phyloP scores from a whole-genome alignment of 2,888 invertebrate genomes.

The Serripes groenlandicus region DNA sequence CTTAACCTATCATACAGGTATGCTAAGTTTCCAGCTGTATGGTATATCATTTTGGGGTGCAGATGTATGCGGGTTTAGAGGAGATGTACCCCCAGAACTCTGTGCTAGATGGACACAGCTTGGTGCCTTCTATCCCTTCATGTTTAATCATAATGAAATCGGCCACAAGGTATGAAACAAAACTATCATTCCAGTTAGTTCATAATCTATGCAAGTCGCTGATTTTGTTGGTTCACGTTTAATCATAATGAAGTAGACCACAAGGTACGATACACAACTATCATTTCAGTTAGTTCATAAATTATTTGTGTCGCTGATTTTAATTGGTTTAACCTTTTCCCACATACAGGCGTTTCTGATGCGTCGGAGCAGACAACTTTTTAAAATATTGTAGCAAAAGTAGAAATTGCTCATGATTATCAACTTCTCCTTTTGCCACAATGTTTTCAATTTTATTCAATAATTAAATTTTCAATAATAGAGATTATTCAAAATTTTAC shows the following conservation, averaged over 20 bases:
- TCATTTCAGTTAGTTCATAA: too few species aligned
- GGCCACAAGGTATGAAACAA: slow-evolving; percentile 86
- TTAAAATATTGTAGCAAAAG: not conserved
- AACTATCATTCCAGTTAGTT: too few species aligned
- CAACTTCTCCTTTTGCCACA: not conserved
- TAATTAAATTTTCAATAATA: too few species aligned
- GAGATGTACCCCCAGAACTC: slow-evolving; percentile 82
- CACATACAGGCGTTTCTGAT: too few species aligned
- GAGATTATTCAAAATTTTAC: too few species aligned
- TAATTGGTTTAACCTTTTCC: too few species aligned
- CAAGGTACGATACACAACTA: too few species aligned
- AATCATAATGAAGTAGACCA: not conserved
- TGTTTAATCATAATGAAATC: slow-evolving; percentile 84
- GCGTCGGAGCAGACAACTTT: too few species aligned
- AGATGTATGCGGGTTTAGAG: slow-evolving; percentile 85
- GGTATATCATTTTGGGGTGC: slow-evolving; percentile 85
- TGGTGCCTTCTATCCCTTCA: slow-evolving; percentile 85
- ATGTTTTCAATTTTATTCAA: too few species aligned
- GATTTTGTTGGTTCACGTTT: too few species aligned
- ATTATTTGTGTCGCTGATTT: too few species aligned
- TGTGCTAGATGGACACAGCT: slow-evolving; percentile 86
- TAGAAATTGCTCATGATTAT: not conserved
- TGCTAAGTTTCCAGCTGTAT: slow-evolving; percentile 89
- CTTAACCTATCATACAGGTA: slow-evolving; percentile 43
- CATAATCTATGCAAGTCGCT: too few species aligned